These are phyloP conservation scores for Amazona vittata DNA, from an alignment of 2,113 vertebrate species.

Conservation along the genomic window DNA sequence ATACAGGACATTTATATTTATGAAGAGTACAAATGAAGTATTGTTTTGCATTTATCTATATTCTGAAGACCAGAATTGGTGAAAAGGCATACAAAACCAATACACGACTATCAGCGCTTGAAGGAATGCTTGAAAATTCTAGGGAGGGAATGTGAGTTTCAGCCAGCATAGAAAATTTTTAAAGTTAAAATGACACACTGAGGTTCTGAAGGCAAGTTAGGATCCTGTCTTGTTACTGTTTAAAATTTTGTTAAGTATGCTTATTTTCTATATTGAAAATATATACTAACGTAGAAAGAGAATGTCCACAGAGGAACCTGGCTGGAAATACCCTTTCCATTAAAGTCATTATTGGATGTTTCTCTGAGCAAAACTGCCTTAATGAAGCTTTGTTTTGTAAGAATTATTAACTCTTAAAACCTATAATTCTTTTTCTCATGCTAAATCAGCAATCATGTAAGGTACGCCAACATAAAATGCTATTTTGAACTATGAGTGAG, in stretches of 20 bases:
- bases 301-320: background rate
- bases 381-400: background rate
- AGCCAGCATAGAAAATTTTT: background rate
- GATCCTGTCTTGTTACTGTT: background rate
- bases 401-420: background rate
- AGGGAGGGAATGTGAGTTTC: background rate
- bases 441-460: background rate
- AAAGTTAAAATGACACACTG: background rate
- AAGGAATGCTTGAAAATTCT: background rate
- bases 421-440: background rate
- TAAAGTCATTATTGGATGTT: background rate
- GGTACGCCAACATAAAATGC: background rate
- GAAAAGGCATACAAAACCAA: background rate
- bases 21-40: background rate
- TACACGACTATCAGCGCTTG: fast-evolving
- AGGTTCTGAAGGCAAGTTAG: background rate
- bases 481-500: background rate
- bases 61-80: background rate
- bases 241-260: background rate
- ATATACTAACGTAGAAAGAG: background rate
- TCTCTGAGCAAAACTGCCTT: background rate
- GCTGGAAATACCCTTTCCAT: background rate
- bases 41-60: background rate
- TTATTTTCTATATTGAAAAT: background rate
- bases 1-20: background rate